phyloP scores from a whole-genome alignment of 2,113 vertebrate species.

The Hemicordylus capensis region DNA sequence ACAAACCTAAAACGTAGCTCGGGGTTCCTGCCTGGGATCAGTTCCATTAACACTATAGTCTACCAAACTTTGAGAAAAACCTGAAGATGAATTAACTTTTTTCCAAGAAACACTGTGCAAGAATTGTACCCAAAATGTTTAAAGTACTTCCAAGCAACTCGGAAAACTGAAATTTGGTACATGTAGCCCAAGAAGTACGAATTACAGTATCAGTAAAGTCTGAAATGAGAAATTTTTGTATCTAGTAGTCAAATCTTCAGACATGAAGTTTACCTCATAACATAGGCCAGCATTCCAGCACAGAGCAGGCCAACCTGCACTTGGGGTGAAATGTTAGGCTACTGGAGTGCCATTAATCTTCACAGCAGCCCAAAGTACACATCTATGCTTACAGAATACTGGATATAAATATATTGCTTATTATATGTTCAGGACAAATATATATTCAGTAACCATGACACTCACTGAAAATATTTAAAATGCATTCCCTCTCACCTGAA shows the following conservation, averaged over 20 bases:
- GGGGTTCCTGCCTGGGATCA: too few species aligned
- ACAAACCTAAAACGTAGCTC: too few species aligned
- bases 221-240: background rate
- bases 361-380: background rate
- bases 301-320: too few species aligned
- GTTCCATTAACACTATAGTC: too few species aligned
- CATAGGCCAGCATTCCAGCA: too few species aligned
- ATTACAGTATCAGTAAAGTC: background rate
- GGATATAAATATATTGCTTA: background rate
- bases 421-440: background rate
- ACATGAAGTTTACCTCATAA: too few species aligned
- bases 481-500: conserved; percentile 1
- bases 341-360: too few species aligned
- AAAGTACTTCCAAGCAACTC: background rate
- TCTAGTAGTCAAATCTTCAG: too few species aligned
- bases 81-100: too few species aligned
- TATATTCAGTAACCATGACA: background rate
- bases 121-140: background rate
- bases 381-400: background rate
- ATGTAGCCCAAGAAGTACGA: background rate
- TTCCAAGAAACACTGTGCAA: too few species aligned
- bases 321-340: too few species aligned
- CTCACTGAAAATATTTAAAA: background rate
- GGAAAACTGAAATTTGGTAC: background rate
- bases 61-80: too few species aligned